Conservation (phyloP, 92 coral and sea anemone genomes). For the Bergia puertoricense region DNA sequence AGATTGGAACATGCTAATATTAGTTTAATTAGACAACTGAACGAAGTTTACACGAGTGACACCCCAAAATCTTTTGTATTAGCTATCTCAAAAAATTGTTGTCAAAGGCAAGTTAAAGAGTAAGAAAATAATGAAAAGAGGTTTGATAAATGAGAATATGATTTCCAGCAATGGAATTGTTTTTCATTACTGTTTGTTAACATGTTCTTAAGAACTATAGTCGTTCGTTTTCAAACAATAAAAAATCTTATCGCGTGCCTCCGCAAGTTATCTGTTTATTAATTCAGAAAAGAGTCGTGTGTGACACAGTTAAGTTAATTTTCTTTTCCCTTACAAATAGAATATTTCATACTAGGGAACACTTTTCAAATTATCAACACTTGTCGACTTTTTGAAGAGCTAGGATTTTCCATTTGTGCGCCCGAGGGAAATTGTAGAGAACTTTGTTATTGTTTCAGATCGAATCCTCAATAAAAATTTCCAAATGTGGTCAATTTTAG, state of each 20-base stretch:
- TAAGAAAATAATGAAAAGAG: background rate
- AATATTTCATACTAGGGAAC: background rate
- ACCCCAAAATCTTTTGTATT: background rate
- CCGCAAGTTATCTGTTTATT: slow-evolving; percentile 42
- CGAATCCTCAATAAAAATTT: slow-evolving; percentile 6
- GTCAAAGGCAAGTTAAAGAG: background rate
- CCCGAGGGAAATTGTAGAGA: background rate
- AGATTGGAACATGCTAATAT: background rate
- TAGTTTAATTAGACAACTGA: background rate
- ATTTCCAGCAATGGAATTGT: background rate
- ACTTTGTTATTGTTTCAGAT: slow-evolving; percentile 8
- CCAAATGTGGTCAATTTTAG: slow-evolving; percentile 3
- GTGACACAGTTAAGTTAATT: slow-evolving; percentile 39
- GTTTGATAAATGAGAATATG: background rate
- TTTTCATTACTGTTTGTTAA: background rate
- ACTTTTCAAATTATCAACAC: too few species aligned
- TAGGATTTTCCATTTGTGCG: background rate
- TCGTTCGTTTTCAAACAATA: slow-evolving; percentile 19
- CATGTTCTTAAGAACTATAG: background rate
- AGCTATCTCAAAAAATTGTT: background rate
- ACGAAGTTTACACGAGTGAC: background rate
- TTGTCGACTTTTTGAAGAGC: background rate
- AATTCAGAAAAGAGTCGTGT: slow-evolving; percentile 26
- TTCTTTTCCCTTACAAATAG: slow-evolving; percentile 27
- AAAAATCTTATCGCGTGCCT: slow-evolving; percentile 33